phyloP scores from a whole-genome alignment of 1,140 invertebrate genomes.

The Drosophila leontia region DNA sequence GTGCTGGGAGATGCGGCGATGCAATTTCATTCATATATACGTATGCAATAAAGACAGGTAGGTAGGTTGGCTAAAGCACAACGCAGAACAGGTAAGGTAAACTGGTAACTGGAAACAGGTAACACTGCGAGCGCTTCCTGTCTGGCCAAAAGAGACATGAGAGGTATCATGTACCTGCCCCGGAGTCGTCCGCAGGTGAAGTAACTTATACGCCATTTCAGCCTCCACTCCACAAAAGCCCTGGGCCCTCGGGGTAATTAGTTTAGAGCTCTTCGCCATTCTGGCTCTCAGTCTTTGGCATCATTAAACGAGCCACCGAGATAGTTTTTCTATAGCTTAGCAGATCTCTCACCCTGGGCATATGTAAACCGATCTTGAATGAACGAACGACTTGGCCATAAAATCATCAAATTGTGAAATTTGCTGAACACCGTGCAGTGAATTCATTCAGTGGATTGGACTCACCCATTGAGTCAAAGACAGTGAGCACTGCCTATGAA shows the following conservation, averaged over 20 bases:
- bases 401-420: constrained; percentile 58
- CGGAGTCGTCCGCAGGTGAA: constrained; percentile 70
- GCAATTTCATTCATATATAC: constrained; percentile 77
- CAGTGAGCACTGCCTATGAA: not conserved
- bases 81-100: constrained; percentile 5
- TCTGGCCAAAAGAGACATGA: constrained; percentile 58
- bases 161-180: constrained; percentile 71
- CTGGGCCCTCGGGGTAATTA: constrained; percentile 66
- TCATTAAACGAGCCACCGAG: constrained; percentile 33
- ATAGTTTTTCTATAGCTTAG: constrained; percentile 13
- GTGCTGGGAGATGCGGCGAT: constrained; percentile 31
- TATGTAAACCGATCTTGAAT: constrained; percentile 37
- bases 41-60: constrained; percentile 55
- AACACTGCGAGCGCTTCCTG: constrained; percentile 71
- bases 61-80: not conserved
- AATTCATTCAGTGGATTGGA: constrained; percentile 39
- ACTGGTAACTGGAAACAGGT: constrained; percentile 23
- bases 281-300: constrained; percentile 14
- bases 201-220: constrained; percentile 73
- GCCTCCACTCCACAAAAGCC: constrained; percentile 22
- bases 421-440: constrained; percentile 33
- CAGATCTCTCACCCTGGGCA: constrained; percentile 7
- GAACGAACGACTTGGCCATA: constrained; percentile 15
- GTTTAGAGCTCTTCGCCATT: constrained; percentile 58
- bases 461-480: constrained; percentile 17